Evolutionary conservation across 1,140 invertebrate species (phyloP), one percentile per base, ranked within the genome.

Genomic region (Zaprionus ornatus): DNA sequence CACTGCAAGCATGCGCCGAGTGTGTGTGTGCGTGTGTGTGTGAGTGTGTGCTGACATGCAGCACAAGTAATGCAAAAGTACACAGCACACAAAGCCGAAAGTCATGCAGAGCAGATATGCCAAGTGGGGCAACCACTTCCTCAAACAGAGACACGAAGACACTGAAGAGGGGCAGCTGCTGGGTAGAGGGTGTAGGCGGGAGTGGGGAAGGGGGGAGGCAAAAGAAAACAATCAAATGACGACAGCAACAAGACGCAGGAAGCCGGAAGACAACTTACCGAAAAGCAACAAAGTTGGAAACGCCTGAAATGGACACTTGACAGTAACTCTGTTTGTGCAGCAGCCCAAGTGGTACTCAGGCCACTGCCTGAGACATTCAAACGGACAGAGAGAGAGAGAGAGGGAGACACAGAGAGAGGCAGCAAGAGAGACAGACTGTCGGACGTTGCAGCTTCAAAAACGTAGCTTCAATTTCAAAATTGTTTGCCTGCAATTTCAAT

Each of bases 381-480:
- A 10, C n/a, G 4, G 45, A 48, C 45, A 13, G 6, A n/a, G 13
- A 10, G 48, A 50, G 12, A 42, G 15, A n/a, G 29, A 21, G 54
- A 55, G 35, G 15, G 3, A 17, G n/a, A 45, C 5, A 45, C n/a
- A 19, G 17, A 15, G 19, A 15, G 32, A 50, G 48, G 42, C 10
- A 37, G 25, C 5, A n/a, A 15, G 52, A 29, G 7, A 6, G 3
- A 37, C 35, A 40, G 37, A n/a, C 15, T 17, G 40, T 45, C 40
- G 40, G 40, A 17, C 40, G 2, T 1, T 19, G 27, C 62, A 75
- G 63, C 76, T 83, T 72, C 65, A 57, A 71, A 76, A 88, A 79
- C 81, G 78, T 85, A 84, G 74, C 85, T 90, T 88, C 85, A 87
- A 88, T 88, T 88, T 88, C 80, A 81, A 88, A 88, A 88, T 90